Percentiles rank a stretch among this genome's conserved stretches.
Conservation (phyloP, 2,113 vertebrate species). For the Trogon melanurus region DNA sequence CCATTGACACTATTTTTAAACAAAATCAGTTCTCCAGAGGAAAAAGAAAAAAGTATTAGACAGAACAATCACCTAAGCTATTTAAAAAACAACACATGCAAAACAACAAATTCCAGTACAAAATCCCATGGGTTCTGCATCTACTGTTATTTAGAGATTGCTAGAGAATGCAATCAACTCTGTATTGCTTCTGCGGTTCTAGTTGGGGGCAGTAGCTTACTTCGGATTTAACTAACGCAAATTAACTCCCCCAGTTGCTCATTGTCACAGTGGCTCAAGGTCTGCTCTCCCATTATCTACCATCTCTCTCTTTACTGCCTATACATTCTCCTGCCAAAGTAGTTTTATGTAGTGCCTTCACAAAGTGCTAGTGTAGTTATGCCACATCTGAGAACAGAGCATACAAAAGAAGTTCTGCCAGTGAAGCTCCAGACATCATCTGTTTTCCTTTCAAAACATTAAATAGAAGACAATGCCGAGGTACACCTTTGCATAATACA, state of each 20-base stretch:
- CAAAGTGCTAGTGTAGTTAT: background rate
- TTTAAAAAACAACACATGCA: background rate
- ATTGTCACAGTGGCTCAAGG: background rate
- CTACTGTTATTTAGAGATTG: background rate
- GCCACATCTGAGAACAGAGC: background rate
- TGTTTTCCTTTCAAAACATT: background rate
- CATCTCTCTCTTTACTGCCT: background rate
- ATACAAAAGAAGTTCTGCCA: background rate
- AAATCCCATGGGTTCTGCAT: conserved; percentile 20
- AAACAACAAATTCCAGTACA: background rate
- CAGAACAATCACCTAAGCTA: background rate
- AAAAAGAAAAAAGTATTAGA: background rate
- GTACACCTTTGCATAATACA: background rate
- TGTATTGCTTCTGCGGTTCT: background rate
- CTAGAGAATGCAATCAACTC: conserved; percentile 1
- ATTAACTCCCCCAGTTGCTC: conserved; percentile 19
- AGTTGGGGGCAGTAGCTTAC: conserved; percentile 3
- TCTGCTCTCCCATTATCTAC: background rate
- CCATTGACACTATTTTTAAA: background rate
- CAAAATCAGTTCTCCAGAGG: background rate
- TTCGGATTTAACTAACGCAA: conserved; percentile 13
- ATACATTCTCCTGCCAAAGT: background rate
- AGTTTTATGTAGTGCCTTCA: background rate
- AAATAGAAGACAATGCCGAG: background rate
- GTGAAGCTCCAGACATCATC: background rate